These are phyloP conservation scores for Blastomussa wellsi DNA, from an alignment of 92 coral and sea anemone species.

Conservation along the genomic window DNA sequence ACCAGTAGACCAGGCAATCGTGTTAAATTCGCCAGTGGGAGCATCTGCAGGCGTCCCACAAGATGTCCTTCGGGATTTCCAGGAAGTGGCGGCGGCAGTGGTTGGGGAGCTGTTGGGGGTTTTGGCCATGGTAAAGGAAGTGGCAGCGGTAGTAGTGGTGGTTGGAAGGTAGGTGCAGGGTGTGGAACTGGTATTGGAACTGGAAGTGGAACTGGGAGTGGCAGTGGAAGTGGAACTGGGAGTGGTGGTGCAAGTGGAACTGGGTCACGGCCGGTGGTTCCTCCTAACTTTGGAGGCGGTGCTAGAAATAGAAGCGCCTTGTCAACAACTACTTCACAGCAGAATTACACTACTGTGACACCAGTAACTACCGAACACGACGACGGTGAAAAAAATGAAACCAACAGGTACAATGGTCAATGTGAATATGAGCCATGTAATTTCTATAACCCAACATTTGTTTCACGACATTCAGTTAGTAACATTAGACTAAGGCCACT, in stretches of 20 bases:
- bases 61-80: background rate
- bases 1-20: background rate
- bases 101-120: background rate
- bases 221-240: conserved; percentile 2
- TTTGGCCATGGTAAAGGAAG: background rate
- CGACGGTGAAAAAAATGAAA: background rate
- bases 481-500: conserved; percentile 1
- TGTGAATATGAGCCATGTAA: background rate
- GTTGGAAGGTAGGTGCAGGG: background rate
- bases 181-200: background rate
- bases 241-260: background rate
- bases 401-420: background rate
- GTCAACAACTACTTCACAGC: background rate
- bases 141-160: conserved; percentile 6
- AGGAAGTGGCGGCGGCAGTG: background rate
- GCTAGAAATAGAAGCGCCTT: background rate
- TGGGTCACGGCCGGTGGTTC: background rate
- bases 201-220: background rate
- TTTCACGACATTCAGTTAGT: background rate
- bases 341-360: background rate
- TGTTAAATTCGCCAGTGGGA: conserved; percentile 15
- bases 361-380: background rate
- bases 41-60: conserved; percentile 2
- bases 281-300: background rate
- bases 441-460: conserved; percentile 14